Evolutionary conservation across 92 coral and sea anemone genomes (phyloP), one percentile per base, ranked within the genome.

Genomic region (Siderastrea siderea): DNA sequence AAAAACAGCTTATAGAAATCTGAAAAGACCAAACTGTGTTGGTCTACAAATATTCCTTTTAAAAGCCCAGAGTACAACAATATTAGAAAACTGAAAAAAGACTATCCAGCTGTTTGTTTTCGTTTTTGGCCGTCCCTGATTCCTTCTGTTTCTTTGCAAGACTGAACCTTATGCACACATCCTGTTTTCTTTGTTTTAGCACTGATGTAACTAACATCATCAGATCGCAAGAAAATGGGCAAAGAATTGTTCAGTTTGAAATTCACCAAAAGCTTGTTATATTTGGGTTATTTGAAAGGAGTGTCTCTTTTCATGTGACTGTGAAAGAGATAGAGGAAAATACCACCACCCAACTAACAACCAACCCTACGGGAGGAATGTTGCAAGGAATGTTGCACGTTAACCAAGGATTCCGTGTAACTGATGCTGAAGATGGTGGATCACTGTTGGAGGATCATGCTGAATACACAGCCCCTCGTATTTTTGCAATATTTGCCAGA

Each of bases 201-300:
- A 81, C 85, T 68, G 85, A 65, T 69, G 65, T 80, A 2, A 80
- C 75, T 15, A 66, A 80, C 64, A 65, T 80, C 12, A 65, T 44
- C 84, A 66, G 75, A 53, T 66, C 17, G 7, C 57, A 80, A 19
- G 84, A 68, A 43, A 75, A 80, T 11, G 84, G 84, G 67, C 47
- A 17, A 80, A 66, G 75, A 52, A 51, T 44, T 7, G 14, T 80
- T 53, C 63, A 80, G 14, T 67, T 51, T 80, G 75, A 80, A 19
- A 65, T 80, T n/a, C 62, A 80, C 12, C 75, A 80, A 54, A 66
- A 38, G 49, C 9, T 19, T 43, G 75, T 51, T 50, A 2, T 80
- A 3, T 51, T 66, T 1, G 84, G 84, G 13, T 38, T 80, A 64
- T 80, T 65, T 13, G 74, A 80, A 1, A 47, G 53, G 8, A 17